Evolutionary conservation across 2,797 vertebrate species (phyloP).

Genomic region (Sitta carolinensis): DNA sequence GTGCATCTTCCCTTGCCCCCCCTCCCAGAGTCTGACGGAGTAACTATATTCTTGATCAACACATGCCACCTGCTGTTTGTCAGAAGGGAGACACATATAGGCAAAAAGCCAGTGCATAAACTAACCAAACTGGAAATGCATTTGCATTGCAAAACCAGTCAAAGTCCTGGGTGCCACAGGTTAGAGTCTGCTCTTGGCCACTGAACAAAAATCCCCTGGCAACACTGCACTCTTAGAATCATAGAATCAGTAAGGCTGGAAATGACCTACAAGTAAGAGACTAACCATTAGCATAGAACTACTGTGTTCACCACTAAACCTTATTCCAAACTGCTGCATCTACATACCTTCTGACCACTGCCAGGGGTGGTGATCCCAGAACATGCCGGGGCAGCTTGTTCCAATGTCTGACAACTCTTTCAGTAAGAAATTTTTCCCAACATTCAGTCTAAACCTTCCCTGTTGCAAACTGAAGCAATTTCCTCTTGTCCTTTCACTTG

Average conservation of each 20-base stretch:
- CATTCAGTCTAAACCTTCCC: neutral
- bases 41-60: constrained; percentile 1
- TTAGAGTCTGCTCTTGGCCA: neutral
- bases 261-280: neutral
- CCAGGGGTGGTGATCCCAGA: neutral
- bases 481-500: neutral
- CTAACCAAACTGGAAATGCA: neutral
- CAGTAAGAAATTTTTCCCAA: neutral
- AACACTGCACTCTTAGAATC: neutral
- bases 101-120: neutral
- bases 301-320: neutral
- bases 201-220: neutral
- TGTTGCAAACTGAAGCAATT: neutral
- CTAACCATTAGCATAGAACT: neutral
- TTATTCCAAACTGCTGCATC: neutral
- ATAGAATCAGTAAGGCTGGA: neutral
- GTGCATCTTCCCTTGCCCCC: neutral
- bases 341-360: neutral
- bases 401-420: neutral
- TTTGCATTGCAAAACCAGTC: neutral
- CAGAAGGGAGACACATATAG: neutral
- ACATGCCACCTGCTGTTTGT: constrained; percentile 48
- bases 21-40: neutral
- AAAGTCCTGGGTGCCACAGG: neutral
- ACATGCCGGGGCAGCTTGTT: neutral